phyloP scores from a whole-genome alignment of 1,140 invertebrate genomes.

The Nephila pilipes region DNA sequence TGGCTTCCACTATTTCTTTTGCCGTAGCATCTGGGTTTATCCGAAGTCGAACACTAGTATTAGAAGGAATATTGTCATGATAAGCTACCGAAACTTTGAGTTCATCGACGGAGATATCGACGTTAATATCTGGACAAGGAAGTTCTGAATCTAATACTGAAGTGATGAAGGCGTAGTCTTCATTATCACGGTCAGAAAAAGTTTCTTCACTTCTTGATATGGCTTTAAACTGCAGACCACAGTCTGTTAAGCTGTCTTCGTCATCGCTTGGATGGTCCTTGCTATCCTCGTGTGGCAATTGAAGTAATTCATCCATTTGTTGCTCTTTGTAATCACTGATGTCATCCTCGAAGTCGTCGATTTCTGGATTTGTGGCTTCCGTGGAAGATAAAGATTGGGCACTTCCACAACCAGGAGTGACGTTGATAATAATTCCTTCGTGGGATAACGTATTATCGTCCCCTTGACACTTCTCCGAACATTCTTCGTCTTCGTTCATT shows the following conservation, averaged over 20 bases:
- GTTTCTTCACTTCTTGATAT: constrained; percentile 34
- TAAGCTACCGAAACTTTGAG: constrained; percentile 94
- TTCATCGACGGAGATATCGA: constrained; percentile 10
- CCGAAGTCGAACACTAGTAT: constrained; percentile 95
- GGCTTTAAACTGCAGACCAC: constrained; percentile 64
- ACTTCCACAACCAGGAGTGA: background rate
- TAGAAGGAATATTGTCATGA: constrained; percentile 93
- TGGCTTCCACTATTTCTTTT: constrained; percentile 94
- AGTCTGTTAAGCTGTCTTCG: constrained; percentile 71
- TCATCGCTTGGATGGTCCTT: constrained; percentile 55
- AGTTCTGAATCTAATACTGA: constrained; percentile 36
- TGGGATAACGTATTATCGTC: constrained; percentile 27
- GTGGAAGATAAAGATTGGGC: background rate
- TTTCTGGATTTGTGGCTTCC: constrained; percentile 40
- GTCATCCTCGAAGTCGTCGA: constrained; percentile 61
- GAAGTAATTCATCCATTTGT: constrained; percentile 54
- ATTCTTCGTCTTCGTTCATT: constrained; percentile 48
- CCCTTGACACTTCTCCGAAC: background rate
- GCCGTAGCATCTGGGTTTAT: constrained; percentile 94
- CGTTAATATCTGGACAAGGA: background rate
- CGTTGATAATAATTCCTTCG: constrained; percentile 60
- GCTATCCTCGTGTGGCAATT: constrained; percentile 1
- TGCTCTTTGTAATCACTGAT: constrained; percentile 64
- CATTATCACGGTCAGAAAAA: background rate
- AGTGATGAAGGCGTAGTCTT: constrained; percentile 44